phyloP scores from a whole-genome alignment of 1,140 invertebrate species.

The Nasonia vitripennis region DNA sequence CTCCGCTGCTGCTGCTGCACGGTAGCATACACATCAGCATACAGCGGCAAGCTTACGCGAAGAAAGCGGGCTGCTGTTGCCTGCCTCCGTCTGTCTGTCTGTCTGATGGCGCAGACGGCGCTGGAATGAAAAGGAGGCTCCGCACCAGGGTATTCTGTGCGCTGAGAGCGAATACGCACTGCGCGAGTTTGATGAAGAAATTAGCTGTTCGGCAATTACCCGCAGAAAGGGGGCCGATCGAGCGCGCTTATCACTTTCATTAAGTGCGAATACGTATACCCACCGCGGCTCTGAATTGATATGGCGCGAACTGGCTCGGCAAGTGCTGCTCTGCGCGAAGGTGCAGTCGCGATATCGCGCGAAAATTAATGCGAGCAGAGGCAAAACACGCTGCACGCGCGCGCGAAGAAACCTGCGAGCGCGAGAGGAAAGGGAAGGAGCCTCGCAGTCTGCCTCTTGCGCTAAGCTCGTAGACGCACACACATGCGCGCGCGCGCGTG shows the following conservation, averaged over 20 bases:
- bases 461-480: conserved; percentile 27
- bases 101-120: no score
- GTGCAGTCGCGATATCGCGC: not conserved
- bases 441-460: conserved; percentile 29
- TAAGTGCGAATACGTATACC: not conserved
- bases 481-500: conserved; percentile 28
- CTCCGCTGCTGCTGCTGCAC: not conserved
- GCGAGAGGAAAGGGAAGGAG: not conserved
- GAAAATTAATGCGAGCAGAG: not conserved
- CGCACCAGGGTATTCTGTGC: no score
- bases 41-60: not conserved
- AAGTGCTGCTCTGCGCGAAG: no score
- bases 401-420: not conserved
- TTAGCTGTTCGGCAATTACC: not conserved
- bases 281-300: not conserved
- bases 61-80: no score
- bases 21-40: not conserved
- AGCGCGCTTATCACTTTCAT: not conserved
- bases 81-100: no score
- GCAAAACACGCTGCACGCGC: not conserved
- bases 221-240: not conserved
- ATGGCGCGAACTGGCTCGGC: not conserved
- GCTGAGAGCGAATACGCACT: no score
- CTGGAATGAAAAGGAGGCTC: no score
- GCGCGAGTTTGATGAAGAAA: no score